Base-by-base conservation (phyloP, 2,113 vertebrate species). In the Phylloscopus trochiloides region DNA sequence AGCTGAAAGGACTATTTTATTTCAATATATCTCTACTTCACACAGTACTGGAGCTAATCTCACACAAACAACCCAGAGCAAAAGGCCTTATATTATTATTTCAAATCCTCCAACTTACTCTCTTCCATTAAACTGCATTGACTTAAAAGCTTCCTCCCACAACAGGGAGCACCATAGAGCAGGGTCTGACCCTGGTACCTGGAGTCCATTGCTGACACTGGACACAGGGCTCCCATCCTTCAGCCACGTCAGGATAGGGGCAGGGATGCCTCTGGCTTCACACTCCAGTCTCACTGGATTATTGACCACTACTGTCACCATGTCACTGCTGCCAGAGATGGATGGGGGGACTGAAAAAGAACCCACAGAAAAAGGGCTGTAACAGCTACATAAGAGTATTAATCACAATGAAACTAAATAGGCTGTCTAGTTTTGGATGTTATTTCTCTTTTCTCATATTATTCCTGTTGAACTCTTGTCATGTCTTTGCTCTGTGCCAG, bases 171-270 rank as follows among this genome's bases (percentile, higher is more conserved):
- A 42, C 57, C 40, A 78, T 1, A 42, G 31, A 62, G 42, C 42
- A 84, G 36, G 43, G 36, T 52, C 34, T 22, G 54, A 57, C 50
- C 6, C 26, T 29, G 15, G 28, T 96, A 99, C 99, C 99, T 99
- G 99, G 45, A 99, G 97, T 62, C 99, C 99, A 12, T 98, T 95
- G 19, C 98, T 97, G 9, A 99, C 97, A 55, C 99, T 99, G 66
- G 99, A 98, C 58, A 99, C 98, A 2, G 99, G 99, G 94, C 99
- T 99, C 34, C 99, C 99, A 26, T 99, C 99, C 97, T 99, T 99
- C 52, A 99, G 94, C 99, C 99, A 99, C 0, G 99, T 99, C 92
- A 99, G 98, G 97, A 98, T 98, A 17, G 99, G 99, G 29, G 86
- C 92, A 13, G 99, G 99, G 85, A 99, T 98, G 10, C 99, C 99